A percentile compares a stretch with the other conserved stretches of the same genome.
phyloP scores from a whole-genome alignment of 2,888 invertebrate genomes.

The Eremobia ochroleuca region DNA sequence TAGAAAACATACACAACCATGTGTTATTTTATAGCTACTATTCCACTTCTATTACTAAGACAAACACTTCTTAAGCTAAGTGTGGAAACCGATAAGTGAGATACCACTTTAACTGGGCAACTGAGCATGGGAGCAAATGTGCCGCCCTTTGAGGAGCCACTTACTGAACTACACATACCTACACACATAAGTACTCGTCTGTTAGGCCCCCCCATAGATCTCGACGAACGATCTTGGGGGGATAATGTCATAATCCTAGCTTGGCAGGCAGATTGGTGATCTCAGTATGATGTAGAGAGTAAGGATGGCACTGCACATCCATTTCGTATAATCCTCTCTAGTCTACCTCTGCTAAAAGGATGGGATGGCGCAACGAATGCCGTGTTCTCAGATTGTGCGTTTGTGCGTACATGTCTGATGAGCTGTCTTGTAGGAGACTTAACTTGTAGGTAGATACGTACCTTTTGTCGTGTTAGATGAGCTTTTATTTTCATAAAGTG shows the following conservation, averaged over 20 bases:
- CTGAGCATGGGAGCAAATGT: constrained; percentile 52
- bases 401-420: constrained; percentile 47
- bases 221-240: constrained; percentile 55
- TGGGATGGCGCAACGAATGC: constrained; percentile 6
- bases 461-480: neutral
- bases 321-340: constrained; percentile 55
- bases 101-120: constrained; percentile 57
- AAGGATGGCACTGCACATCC: constrained; percentile 51
- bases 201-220: constrained; percentile 51
- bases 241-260: constrained; percentile 63
- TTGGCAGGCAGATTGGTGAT: constrained; percentile 64
- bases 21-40: constrained; percentile 17
- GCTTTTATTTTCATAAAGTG: constrained; percentile 18
- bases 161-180: constrained; percentile 42
- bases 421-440: constrained; percentile 1
- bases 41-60: constrained; percentile 42
- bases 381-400: constrained; percentile 24
- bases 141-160: constrained; percentile 58
- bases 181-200: constrained; percentile 27
- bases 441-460: neutral
- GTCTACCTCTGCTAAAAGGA: constrained; percentile 22
- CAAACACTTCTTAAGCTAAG: constrained; percentile 51
- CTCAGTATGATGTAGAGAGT: constrained; percentile 52
- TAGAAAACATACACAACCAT: neutral
- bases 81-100: constrained; percentile 58